Evolutionary conservation across 2,113 vertebrate genomes (phyloP), one percentile per base, ranked within the genome.

Genomic region (Forbesichthys papilliferus): DNA sequence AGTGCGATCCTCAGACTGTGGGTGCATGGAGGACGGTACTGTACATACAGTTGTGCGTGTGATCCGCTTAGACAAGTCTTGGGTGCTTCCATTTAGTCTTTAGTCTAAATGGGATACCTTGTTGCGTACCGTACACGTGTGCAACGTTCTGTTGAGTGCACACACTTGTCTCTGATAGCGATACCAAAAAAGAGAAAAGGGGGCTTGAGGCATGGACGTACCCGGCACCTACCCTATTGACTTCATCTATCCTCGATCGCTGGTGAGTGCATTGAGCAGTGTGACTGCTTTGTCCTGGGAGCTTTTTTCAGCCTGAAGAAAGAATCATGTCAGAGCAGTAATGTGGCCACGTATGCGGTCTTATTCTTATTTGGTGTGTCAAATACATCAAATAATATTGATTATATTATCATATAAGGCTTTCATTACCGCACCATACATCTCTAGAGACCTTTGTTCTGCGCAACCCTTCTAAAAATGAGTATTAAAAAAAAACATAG

Each of bases 61-160:
- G 70, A 87, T 78, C 66, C 42, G 75, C 78, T 9, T 11, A 9
- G 64, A 81, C 73, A 72, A 49, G 78, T 65, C 54, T 27, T 34
- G 47, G 60, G 48, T 48, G 68, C 73, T 73, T 62, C 55, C 52
- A 27, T 68, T 73, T 55, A 12, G 63, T n/a, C 66, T 66, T 48
- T 48, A 53, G 55, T 66, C 59, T 42, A 13, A 48, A 14, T 59
- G 52, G 58, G 52, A 27, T 27, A 27, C 27, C 27, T 27, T 27
- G 27, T 27, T 27, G 27, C 49, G 9, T 2, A 27, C 27, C 2
- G 48, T 8, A 11, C 18, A 53, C 47, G 48, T 65, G 66, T 61
- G 67, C 27, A 27, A 27, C 27, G 27, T 27, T 27, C 27, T 27
- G 27, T 3, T 27, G 27, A 27, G 27, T 27, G 27, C 27, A 3